A percentile compares a stretch with the other conserved stretches of the same genome.
These are phyloP conservation scores for Chamaea fasciata DNA, from an alignment of 2,113 vertebrate species.

Conservation along the genomic window DNA sequence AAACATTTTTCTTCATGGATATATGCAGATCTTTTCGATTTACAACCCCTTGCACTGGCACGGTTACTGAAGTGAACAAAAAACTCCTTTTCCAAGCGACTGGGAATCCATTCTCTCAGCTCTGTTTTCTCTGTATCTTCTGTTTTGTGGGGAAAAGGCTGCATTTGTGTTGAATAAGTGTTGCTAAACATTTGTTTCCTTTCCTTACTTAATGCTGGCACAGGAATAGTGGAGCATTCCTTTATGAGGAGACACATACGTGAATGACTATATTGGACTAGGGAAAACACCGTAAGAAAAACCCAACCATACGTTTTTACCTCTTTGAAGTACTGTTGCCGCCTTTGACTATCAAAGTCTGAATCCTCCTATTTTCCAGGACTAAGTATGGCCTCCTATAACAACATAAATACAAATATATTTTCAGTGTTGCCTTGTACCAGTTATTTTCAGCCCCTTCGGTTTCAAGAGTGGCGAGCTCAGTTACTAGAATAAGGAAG, in stretches of 20 bases:
- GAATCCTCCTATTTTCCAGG: neutral
- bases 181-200: neutral
- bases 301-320: accelerated
- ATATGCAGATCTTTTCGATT: neutral
- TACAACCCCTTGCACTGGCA: neutral
- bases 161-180: neutral
- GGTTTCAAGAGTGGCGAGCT: neutral
- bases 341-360: neutral
- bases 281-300: accelerated
- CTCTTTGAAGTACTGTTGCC: neutral
- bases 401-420: neutral
- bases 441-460: neutral
- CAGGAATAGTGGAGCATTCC: neutral
- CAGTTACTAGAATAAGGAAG: neutral
- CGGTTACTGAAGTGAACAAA: neutral
- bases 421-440: neutral
- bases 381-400: neutral
- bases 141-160: neutral
- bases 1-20: neutral
- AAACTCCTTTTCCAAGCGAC: neutral
- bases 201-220: neutral
- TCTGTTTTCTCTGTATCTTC: neutral
- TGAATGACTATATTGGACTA: accelerated
- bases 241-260: neutral
- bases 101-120: neutral